Base-by-base conservation (phyloP, 1,140 invertebrate genomes). In the Drosophila lini region DNA sequence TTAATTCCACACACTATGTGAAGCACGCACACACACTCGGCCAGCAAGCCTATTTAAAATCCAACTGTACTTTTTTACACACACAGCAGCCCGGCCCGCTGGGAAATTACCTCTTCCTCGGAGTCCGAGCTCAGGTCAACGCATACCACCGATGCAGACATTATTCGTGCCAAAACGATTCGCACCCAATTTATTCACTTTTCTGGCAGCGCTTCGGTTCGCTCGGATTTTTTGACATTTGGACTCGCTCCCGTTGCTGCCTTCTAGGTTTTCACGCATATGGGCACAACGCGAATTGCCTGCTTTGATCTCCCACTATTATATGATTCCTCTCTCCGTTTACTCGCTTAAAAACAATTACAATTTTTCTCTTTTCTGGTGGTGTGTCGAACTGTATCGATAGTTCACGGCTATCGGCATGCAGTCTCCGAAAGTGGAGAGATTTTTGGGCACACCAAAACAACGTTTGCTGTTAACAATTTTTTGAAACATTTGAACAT, bases 11-110 rank as follows among this genome's bases (percentile, higher is more conserved):
- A 68, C 57, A 77, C 62, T 78, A 84, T 61, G 59, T 56, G 71
- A 73, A 76, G 63, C 56, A 73, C 59, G 78, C 58, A 82, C 56
- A 61, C 60, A 89, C 53, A 75, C 69, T 52, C 45, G 73, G 55
- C 50, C 44, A 79, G 41, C 65, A 62, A 82, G 76, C 59, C 70
- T 70, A 82, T 77, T 86, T 70, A 70, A 88, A 74, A 80, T 82
- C 82, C 76, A 90, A 90, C 85, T 89, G 84, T 90, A 90, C 80
- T 89, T 84, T 90, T 79, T 44, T 40, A 89, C 80, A 84, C 65
- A 71, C 50, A 58, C 42, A 67, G 19, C 40, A 50, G 67, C 56
- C 57, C 63, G 47, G 38, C 57, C 41, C 38, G 47, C 56, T 34
- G 61, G 48, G 40, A 55, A 45, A 70, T 84, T 89, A 89, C 84